A percentile compares a stretch with the other conserved stretches of the same genome.
phyloP scores from a whole-genome alignment of 2,888 invertebrate species.

The Monoplex corrugatus region DNA sequence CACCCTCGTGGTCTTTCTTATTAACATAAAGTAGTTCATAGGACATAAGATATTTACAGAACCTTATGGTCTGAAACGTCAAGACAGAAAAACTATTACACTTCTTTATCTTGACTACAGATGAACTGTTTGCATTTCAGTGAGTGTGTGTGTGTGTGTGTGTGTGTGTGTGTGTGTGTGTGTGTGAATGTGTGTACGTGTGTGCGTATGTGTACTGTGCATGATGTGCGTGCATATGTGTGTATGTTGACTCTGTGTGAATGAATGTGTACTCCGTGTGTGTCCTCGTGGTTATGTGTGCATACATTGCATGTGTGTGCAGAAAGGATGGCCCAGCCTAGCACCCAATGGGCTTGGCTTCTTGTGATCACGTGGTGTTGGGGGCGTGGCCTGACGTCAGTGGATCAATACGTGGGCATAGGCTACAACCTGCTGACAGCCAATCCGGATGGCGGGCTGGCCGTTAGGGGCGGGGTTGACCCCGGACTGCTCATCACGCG shows the following conservation, averaged over 20 bases:
- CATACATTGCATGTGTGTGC: not conserved
- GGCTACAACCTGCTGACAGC: constrained; percentile 66
- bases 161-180: constrained; percentile 23
- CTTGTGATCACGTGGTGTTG: not conserved
- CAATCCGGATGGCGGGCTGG: constrained; percentile 66
- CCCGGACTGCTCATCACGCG: constrained; percentile 62
- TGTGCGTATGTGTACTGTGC: not conserved
- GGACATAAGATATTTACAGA: no score
- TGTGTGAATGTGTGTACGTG: constrained; percentile 20
- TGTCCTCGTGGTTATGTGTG: not conserved
- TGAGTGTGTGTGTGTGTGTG: no score
- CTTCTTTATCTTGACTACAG: no score
- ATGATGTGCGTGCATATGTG: not conserved
- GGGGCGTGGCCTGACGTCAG: not conserved
- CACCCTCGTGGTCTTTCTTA: no score
- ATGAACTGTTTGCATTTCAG: no score
- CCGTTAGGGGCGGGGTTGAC: constrained; percentile 63
- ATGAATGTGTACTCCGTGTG: not conserved
- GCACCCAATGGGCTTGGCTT: constrained; percentile 20
- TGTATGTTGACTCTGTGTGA: not conserved
- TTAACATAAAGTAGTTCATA: no score
- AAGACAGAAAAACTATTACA: no score
- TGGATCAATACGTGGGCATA: constrained; percentile 58
- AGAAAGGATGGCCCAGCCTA: not conserved
- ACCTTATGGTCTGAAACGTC: no score